Percentiles rank a stretch among this genome's conserved stretches.
Conservation (phyloP, 92 coral and sea anemone species). For the Desmophyllum pertusum region DNA sequence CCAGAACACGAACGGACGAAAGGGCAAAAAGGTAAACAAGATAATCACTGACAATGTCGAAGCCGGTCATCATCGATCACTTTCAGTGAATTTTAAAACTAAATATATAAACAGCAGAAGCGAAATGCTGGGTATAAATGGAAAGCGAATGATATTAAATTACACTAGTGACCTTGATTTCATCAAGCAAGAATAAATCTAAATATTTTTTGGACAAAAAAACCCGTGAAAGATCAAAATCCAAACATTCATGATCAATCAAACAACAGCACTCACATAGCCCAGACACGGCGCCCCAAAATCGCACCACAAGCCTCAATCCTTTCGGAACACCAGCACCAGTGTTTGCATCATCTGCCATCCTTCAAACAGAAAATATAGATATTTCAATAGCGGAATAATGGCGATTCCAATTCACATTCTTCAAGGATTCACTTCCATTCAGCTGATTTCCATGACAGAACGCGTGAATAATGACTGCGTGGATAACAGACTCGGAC, state of each 20-base stretch:
- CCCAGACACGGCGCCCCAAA: slow-evolving; percentile 97
- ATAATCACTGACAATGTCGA: background rate
- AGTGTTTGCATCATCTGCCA: slow-evolving; percentile 69
- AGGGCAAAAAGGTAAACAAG: background rate
- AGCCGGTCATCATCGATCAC: background rate
- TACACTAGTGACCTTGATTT: background rate
- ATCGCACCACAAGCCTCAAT: slow-evolving; percentile 84
- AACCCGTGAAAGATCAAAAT: slow-evolving; percentile 18
- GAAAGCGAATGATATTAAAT: background rate
- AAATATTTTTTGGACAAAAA: background rate
- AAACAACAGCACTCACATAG: slow-evolving; percentile 74
- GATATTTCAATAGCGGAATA: slow-evolving; percentile 1
- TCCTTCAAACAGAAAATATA: slow-evolving; percentile 29
- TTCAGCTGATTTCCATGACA: slow-evolving; percentile 41
- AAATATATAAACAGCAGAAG: background rate
- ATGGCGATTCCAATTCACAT: slow-evolving; percentile 31
- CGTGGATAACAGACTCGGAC: slow-evolving; percentile 36
- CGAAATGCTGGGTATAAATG: too few species aligned
- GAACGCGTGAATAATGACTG: slow-evolving; percentile 35
- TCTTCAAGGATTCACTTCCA: slow-evolving; percentile 12
- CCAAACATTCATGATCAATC: too few species aligned
- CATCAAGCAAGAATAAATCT: background rate
- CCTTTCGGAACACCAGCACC: slow-evolving; percentile 80
- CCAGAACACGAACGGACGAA: background rate
- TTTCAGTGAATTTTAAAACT: too few species aligned